These are phyloP conservation scores for Aeoliscus strigatus DNA, from an alignment of 2,797 vertebrate genomes.

Conservation along the genomic window DNA sequence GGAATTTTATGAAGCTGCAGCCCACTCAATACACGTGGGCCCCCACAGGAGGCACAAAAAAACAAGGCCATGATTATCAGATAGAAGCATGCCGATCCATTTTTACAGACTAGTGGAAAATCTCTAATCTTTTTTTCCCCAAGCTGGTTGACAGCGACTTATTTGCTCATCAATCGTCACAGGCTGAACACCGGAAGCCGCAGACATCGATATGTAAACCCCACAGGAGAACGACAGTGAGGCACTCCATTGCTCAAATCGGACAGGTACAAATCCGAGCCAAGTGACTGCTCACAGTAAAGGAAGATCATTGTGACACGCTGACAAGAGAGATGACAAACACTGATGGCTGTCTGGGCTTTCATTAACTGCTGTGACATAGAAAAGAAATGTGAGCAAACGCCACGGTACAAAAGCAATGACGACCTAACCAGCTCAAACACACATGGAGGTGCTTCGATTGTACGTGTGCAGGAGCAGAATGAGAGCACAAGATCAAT, in stretches of 20 bases:
- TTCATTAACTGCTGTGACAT: constrained; percentile 36
- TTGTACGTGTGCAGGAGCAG: constrained; percentile 31
- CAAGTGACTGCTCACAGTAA: constrained; percentile 28
- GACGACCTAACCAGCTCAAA: too few species aligned
- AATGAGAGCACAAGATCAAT: constrained; percentile 51
- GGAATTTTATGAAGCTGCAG: constrained; percentile 57
- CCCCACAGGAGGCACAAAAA: constrained; percentile 14
- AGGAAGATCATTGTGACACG: constrained; percentile 17
- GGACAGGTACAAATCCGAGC: constrained; percentile 42
- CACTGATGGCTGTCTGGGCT: constrained; percentile 20
- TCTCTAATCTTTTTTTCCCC: constrained; percentile 59
- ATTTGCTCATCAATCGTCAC: constrained; percentile 55
- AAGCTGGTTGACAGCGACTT: constrained; percentile 55
- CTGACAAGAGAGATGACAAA: constrained; percentile 11
- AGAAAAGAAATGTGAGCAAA: constrained; percentile 10
- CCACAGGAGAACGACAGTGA: constrained; percentile 17
- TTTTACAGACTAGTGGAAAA: constrained; percentile 52
- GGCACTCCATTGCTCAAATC: constrained; percentile 37
- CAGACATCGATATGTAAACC: constrained; percentile 31
- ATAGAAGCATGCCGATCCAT: constrained; percentile 26
- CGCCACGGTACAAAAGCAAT: too few species aligned
- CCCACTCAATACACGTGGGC: constrained; percentile 53
- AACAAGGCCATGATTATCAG: not conserved
- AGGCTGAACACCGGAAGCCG: constrained; percentile 24
- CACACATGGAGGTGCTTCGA: constrained; percentile 40